phyloP scores from a whole-genome alignment of 2,113 vertebrate genomes.

The Labrus mixtus region DNA sequence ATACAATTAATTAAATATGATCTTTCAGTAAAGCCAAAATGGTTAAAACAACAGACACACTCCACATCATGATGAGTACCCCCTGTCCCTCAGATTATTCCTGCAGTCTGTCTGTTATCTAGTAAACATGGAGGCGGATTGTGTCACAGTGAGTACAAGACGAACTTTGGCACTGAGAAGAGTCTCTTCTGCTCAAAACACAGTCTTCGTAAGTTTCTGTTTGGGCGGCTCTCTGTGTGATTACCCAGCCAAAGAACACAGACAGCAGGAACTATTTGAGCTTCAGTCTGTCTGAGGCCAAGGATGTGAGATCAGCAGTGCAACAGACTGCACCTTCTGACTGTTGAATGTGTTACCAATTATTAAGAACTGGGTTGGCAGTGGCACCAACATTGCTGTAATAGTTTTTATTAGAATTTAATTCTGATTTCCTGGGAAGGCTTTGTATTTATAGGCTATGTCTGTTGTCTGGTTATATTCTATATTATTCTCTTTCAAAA shows the following conservation, averaged over 20 bases:
- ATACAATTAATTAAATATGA: constrained; percentile 33
- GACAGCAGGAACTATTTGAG: constrained; percentile 47
- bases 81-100: background rate
- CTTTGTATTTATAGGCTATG: background rate
- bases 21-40: constrained; percentile 12
- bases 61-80: constrained; percentile 8
- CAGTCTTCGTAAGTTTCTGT: constrained; percentile 57
- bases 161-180: constrained; percentile 68
- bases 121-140: constrained; percentile 61
- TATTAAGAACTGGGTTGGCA: background rate
- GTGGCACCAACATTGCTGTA: constrained; percentile 4
- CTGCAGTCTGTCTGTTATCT: constrained; percentile 62
- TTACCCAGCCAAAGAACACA: constrained; percentile 61
- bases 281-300: constrained; percentile 47
- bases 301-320: constrained; percentile 38
- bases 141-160: constrained; percentile 69
- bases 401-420: too few relatives aligned
- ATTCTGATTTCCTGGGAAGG: background rate
- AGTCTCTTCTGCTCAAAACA: constrained; percentile 60
- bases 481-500: too few relatives aligned
- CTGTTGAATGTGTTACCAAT: background rate
- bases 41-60: constrained; percentile 4
- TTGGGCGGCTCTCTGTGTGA: constrained; percentile 61
- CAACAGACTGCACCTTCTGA: background rate
- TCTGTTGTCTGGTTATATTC: background rate